Evolutionary conservation across 92 coral and sea anemone species (phyloP).

Genomic region (Micromussa lordhowensis): DNA sequence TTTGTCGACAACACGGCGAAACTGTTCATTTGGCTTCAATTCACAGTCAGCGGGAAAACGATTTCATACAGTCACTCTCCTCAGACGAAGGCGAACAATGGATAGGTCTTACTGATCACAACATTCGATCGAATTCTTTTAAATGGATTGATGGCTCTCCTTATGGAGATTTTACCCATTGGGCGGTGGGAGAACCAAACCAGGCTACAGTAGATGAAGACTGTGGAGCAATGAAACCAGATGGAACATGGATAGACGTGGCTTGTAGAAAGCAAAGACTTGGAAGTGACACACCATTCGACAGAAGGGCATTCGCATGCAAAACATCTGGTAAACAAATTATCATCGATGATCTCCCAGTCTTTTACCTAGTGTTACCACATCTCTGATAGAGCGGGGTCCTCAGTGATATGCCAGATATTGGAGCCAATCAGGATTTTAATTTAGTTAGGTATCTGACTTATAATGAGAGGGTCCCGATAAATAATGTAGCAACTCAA

Average conservation of each 20-base stretch:
- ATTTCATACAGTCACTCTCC: conserved; percentile 14
- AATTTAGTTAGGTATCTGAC: no score
- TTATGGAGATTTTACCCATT: background rate
- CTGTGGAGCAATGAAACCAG: conserved; percentile 32
- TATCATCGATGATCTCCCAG: background rate
- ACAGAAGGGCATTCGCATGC: conserved; percentile 11
- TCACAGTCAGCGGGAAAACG: conserved; percentile 25
- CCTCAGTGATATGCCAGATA: no score
- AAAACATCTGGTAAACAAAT: conserved; percentile 18
- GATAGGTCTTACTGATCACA: conserved; percentile 35
- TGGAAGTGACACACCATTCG: background rate
- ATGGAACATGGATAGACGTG: conserved; percentile 36
- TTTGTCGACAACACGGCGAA: conserved; percentile 8
- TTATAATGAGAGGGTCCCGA: no score
- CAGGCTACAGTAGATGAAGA: conserved; percentile 31
- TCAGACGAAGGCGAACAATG: conserved; percentile 16
- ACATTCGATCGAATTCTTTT: background rate
- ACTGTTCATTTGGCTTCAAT: conserved; percentile 24
- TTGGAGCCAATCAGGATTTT: no score
- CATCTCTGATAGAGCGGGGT: no score
- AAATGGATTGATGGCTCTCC: conserved; percentile 15
- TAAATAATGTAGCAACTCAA: no score
- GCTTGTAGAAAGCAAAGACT: conserved; percentile 26
- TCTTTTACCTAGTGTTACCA: no score
- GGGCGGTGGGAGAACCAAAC: conserved; percentile 22